Evolutionary conservation across 2,888 invertebrate species (phyloP).

Genomic region (Eupelmus urozonus): DNA sequence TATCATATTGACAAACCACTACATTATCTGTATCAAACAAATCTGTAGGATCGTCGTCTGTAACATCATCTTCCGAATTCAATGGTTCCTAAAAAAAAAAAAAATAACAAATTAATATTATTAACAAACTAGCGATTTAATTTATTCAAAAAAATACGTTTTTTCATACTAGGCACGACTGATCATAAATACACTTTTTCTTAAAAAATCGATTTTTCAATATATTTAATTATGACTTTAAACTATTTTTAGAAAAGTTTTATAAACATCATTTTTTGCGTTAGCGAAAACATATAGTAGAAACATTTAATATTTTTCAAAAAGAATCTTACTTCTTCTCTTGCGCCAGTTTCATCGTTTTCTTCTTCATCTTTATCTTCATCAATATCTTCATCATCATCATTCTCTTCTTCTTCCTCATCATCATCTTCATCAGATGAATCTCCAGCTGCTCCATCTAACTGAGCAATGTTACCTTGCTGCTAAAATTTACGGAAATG

Average conservation of each 20-base stretch:
- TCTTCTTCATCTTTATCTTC: constrained; percentile 78
- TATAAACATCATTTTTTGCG: too few relatives aligned
- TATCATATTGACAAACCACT: constrained; percentile 99
- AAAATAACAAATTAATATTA: constrained; percentile 26
- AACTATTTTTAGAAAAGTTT: constrained; percentile 13
- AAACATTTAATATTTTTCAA: neutral
- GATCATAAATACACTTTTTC: too few relatives aligned
- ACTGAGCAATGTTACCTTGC: constrained; percentile 75
- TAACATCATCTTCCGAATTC: constrained; percentile 98
- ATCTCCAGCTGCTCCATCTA: constrained; percentile 83
- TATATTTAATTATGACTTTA: neutral
- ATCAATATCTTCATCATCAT: constrained; percentile 79
- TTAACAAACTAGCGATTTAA: constrained; percentile 10
- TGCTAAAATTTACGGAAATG: constrained; percentile 38
- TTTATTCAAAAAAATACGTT: too few relatives aligned
- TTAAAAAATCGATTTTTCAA: neutral
- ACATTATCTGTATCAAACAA: constrained; percentile 99
- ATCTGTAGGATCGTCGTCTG: constrained; percentile 95
- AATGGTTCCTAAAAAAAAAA: constrained; percentile 87
- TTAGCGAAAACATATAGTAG: neutral
- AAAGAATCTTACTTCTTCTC: constrained; percentile 72
- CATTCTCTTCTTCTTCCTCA: constrained; percentile 84
- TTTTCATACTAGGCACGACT: too few relatives aligned
- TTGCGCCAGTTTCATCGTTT: constrained; percentile 74
- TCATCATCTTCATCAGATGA: constrained; percentile 88